phyloP scores from a whole-genome alignment of 2,888 invertebrate genomes.

The Archaeoteleia sp. region DNA sequence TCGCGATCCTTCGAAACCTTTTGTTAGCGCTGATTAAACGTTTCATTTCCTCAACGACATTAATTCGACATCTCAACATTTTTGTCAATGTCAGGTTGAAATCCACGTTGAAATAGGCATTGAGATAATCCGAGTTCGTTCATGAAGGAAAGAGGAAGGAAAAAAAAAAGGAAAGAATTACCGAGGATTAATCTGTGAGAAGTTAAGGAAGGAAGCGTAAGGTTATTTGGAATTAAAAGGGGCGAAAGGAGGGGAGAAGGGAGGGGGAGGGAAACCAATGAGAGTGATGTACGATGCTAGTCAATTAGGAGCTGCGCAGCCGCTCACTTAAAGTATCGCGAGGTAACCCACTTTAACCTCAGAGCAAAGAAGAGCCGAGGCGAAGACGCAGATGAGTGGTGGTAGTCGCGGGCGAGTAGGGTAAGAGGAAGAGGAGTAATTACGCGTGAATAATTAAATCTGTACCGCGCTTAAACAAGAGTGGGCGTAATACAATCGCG shows the following conservation, averaged over 20 bases:
- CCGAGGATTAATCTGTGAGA: too few relatives aligned
- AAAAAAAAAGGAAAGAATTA: too few relatives aligned
- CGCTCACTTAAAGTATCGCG: constrained; percentile 52
- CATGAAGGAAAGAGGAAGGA: too few relatives aligned
- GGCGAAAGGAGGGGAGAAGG: constrained; percentile 2
- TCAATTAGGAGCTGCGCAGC: constrained; percentile 70
- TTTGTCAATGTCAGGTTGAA: too few relatives aligned
- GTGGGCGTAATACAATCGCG: background rate
- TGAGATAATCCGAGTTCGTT: too few relatives aligned
- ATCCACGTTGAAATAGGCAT: too few relatives aligned
- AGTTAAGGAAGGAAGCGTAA: background rate
- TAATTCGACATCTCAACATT: too few relatives aligned
- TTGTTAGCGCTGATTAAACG: too few relatives aligned
- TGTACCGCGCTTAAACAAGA: constrained; percentile 41
- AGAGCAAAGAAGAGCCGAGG: constrained; percentile 18
- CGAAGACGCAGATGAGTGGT: constrained; percentile 10
- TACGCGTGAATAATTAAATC: constrained; percentile 60
- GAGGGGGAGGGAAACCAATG: constrained; percentile 22
- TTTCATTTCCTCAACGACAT: too few relatives aligned
- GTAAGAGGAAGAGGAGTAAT: constrained; percentile 48
- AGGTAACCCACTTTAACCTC: constrained; percentile 37
- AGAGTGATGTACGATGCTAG: constrained; percentile 74
- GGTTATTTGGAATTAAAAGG: constrained; percentile 11
- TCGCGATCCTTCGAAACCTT: too few relatives aligned
- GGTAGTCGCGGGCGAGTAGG: constrained; percentile 10